Percentiles rank a stretch among this genome's conserved stretches.
phyloP scores from a whole-genome alignment of 2,797 vertebrate species.

The Masticophis lateralis region DNA sequence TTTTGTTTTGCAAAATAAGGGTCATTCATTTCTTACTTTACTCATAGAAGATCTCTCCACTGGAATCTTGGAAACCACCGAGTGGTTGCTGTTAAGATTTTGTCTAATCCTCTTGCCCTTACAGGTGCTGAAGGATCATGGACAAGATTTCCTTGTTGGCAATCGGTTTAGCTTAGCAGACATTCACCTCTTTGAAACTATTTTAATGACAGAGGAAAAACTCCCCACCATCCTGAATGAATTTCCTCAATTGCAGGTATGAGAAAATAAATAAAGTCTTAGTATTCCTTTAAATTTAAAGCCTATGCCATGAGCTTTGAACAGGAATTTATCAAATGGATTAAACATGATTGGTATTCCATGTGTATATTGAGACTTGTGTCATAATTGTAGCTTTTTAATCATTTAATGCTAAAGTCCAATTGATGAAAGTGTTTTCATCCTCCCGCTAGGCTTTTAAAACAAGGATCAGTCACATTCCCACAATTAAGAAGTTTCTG shows the following conservation, averaged over 20 bases:
- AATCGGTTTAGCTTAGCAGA: slow-evolving; percentile 82
- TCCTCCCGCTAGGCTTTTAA: slow-evolving; percentile 70
- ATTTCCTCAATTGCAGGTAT: slow-evolving; percentile 81
- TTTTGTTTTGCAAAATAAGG: neutral
- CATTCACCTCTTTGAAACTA: slow-evolving; percentile 81
- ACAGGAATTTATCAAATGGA: neutral
- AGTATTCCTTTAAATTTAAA: neutral
- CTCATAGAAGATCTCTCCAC: neutral
- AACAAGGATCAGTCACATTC: slow-evolving; percentile 70
- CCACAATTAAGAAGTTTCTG: slow-evolving; percentile 76
- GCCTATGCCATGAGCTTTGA: neutral
- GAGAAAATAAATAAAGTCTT: neutral
- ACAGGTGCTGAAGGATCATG: slow-evolving; percentile 73
- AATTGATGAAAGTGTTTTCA: neutral
- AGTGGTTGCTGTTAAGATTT: neutral
- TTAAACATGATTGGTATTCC: neutral
- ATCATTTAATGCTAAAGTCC: neutral
- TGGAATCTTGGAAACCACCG: neutral
- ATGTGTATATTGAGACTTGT: neutral
- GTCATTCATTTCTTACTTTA: neutral
- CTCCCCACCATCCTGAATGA: slow-evolving; percentile 72
- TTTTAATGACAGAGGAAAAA: slow-evolving; percentile 87
- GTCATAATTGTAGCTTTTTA: neutral
- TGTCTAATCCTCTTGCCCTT: slow-evolving; percentile 1
- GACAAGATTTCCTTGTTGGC: slow-evolving; percentile 80